phyloP scores from a whole-genome alignment of 2,888 invertebrate species.

The Drosophila mulleri region DNA sequence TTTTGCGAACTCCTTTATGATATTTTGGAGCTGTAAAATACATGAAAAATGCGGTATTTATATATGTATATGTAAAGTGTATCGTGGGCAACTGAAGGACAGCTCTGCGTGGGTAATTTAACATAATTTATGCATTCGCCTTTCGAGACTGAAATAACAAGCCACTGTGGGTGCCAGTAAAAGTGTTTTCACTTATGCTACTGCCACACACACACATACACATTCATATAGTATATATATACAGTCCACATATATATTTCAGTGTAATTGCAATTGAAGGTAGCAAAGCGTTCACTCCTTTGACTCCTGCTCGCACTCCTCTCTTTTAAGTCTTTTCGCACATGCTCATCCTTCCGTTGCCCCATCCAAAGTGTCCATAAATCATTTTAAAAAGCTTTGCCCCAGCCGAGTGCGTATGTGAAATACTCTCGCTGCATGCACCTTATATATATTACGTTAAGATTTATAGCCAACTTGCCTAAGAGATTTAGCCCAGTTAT shows the following conservation, averaged over 20 bases:
- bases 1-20: not conserved
- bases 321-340: constrained; percentile 41
- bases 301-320: not conserved
- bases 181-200: constrained; percentile 29
- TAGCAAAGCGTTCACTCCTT: constrained; percentile 41
- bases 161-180: constrained; percentile 33
- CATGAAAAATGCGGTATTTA: constrained; percentile 47
- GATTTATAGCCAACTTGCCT: constrained; percentile 65
- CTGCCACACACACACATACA: not conserved
- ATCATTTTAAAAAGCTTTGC: constrained; percentile 74
- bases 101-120: constrained; percentile 60
- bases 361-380: constrained; percentile 47
- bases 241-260: constrained; percentile 11
- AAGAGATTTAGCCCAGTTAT: constrained; percentile 50
- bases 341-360: constrained; percentile 51
- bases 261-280: constrained; percentile 72
- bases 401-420: constrained; percentile 62
- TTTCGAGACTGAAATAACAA: constrained; percentile 64
- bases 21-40: constrained; percentile 5
- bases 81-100: constrained; percentile 13
- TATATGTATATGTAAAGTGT: not conserved
- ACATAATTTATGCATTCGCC: constrained; percentile 77
- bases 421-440: constrained; percentile 66
- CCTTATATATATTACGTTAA: constrained; percentile 53
- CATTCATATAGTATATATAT: not conserved